Evolutionary conservation across 2,113 vertebrate species (phyloP).

Genomic region (Nycticorax nycticorax): DNA sequence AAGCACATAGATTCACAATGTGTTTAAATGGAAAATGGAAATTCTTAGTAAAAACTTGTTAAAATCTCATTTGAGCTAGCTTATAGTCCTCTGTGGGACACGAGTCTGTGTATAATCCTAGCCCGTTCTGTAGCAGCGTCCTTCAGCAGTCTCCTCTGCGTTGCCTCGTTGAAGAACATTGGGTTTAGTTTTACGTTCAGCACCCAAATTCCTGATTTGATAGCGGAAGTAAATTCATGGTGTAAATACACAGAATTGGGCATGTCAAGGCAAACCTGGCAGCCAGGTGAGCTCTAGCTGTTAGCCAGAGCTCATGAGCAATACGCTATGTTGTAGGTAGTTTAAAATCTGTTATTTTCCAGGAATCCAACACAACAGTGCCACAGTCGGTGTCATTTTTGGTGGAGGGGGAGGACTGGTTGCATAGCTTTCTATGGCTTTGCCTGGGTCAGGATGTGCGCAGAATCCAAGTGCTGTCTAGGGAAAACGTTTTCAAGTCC

Average conservation of each 20-base stretch:
- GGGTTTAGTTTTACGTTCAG: not conserved
- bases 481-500: not conserved
- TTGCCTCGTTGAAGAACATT: not conserved
- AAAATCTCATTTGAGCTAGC: slow-evolving; percentile 43
- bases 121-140: not conserved
- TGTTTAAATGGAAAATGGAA: slow-evolving; percentile 67
- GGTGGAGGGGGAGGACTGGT: not conserved
- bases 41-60: slow-evolving; percentile 47
- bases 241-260: not conserved
- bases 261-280: not conserved
- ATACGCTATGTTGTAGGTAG: not conserved
- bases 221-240: not conserved
- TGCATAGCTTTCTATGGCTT: not conserved
- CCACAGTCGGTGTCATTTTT: not conserved
- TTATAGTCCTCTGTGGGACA: not conserved
- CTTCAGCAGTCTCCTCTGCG: not conserved
- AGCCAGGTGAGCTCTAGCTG: not conserved
- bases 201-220: not conserved
- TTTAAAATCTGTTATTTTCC: not conserved
- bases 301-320: not conserved
- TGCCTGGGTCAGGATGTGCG: not conserved
- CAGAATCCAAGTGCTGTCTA: not conserved
- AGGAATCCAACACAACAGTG: not conserved
- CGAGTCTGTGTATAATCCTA: not conserved
- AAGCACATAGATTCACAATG: not conserved